Evolutionary conservation across 2,113 vertebrate genomes (phyloP), one percentile per base, ranked within the genome.

Genomic region (Gymnogyps californianus): DNA sequence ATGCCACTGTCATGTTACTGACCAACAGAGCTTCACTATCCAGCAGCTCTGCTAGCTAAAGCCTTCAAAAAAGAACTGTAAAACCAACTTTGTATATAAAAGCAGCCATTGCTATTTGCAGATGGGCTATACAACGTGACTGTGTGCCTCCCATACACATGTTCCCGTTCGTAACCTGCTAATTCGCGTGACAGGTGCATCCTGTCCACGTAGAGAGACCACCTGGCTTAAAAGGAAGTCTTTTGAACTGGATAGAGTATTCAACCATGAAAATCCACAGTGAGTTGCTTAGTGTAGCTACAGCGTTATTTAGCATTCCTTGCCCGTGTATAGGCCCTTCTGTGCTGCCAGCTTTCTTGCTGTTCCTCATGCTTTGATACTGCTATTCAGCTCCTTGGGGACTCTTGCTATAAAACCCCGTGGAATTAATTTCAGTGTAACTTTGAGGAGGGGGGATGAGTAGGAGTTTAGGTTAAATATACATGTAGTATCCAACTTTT

Each of bases 321-420:
- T 74, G 36, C 25, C 25, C 1, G 0, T 0, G 1, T 36, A 29
- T 3, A n/a, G 58, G 36, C 38, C 34, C 13, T 91, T 32, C 15
- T 2, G 0, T 42, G 49, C 54, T 54, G 24, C 20, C 16, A 15
- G 16, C 36, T 84, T 65, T 52, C 22, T 67, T 64, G n/a, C 40
- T 46, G 10, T 59, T 51, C 31, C 13, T 89, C 6, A 2, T 47
- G 16, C 18, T 61, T 36, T 70, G 51, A 47, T 49, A 6, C 74
- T 55, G 25, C 38, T 38, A 0, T 32, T 54, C 26, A 47, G 62
- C 46, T 52, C 26, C 31, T 57, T 5, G 2, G 83, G n/a, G 24
- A 22, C 25, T 65, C 67, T 66, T 61, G 25, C 26, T 46, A 14
- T 65, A 77, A 84, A 82, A 90, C 25, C 25, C 13, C 2, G 0